Evolutionary conservation across 2,888 invertebrate genomes (phyloP), one percentile per base, ranked within the genome.

Genomic region (Chymomyza amoena): DNA sequence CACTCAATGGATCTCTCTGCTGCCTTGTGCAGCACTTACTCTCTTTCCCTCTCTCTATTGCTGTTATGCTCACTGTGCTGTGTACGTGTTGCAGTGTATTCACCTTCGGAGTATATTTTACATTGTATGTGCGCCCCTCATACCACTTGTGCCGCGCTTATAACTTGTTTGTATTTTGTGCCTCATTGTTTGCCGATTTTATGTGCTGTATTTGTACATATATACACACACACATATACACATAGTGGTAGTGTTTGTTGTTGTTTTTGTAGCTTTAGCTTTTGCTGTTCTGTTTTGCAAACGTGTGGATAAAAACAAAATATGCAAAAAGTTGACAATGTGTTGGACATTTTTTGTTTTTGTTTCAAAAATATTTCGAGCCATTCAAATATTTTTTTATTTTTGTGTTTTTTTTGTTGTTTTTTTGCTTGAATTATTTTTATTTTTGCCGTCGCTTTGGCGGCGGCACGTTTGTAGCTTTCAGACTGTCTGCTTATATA

Each of bases 231-330:
- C 25, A 25, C 4, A 25, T 4, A 25, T 4, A 15, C n/a, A 25
- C 32, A 32, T 16, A 13, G 36, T 28, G 2, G 61, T 36, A 6
- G 20, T 15, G 39, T 2, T 61, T 45, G 59, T 51, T 70, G 59
- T 70, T 54, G 52, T 64, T 54, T 65, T 70, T 70, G 39, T 54
- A 59, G 50, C 36, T 45, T 70, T 56, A 39, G 50, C 25, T 16
- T 57, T 51, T 59, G 64, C 70, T 70, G 69, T 76, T 80, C 71
- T 83, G 79, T 70, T 73, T 78, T 73, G 71, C 76, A 76, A 81
- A 83, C 77, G 68, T 66, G 75, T 70, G 72, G 77, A 81, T 80
- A 81, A 80, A 80, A 81, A 81, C 82, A 80, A 81, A 80, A 81
- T 77, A 74, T 79, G 79, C 75, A 77, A 79, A 81, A 78, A 54